A percentile compares a stretch with the other conserved stretches of the same genome.
Conservation (phyloP, 2,797 vertebrate genomes). For the Morelia viridis region DNA sequence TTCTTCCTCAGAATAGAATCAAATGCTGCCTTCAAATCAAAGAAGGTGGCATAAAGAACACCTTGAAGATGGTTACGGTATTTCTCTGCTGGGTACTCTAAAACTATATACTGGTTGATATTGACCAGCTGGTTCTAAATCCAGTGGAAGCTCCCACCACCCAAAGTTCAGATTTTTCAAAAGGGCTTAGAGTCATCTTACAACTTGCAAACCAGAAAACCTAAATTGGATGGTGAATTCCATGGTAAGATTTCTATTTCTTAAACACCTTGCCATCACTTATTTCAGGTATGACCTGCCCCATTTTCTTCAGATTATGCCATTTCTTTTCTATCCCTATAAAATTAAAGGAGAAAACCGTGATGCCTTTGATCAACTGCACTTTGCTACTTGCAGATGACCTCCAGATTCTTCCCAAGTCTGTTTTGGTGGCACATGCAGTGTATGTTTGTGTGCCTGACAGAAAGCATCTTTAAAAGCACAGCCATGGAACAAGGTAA, state of each 20-base stretch:
- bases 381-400: background rate
- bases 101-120: too few species aligned
- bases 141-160: background rate
- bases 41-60: background rate
- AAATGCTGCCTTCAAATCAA: background rate
- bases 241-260: background rate
- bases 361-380: background rate
- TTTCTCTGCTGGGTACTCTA: too few species aligned
- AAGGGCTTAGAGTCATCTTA: background rate
- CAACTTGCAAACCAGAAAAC: background rate
- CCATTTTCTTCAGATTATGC: background rate
- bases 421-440: background rate
- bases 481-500: slow-evolving; percentile 1
- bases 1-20: background rate
- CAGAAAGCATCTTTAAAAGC: slow-evolving; percentile 15
- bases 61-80: too few species aligned
- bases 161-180: background rate
- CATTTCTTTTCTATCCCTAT: background rate
- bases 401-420: background rate
- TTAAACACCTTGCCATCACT: background rate
- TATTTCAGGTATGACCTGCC: background rate
- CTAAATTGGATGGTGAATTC: background rate
- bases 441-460: background rate
- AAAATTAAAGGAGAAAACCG: background rate
- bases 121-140: too few species aligned